These are phyloP conservation scores for Siderastrea siderea DNA, from an alignment of 92 coral and sea anemone species.

Conservation along the genomic window DNA sequence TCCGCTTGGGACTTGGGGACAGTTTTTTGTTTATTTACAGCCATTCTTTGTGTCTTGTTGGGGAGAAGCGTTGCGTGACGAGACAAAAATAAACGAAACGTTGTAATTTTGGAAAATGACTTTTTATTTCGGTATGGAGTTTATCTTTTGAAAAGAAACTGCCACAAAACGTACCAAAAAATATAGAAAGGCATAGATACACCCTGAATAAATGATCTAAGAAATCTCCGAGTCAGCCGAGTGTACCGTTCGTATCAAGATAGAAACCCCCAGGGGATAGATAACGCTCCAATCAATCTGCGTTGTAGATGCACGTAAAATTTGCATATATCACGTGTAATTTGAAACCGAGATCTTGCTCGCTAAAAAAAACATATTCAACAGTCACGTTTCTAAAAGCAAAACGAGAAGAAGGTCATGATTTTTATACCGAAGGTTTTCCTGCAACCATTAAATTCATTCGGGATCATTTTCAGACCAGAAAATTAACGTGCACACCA, in stretches of 20 bases:
- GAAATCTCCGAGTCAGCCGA: slow-evolving; percentile 3
- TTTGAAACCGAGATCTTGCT: too few relatives aligned
- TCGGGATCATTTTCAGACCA: too few relatives aligned
- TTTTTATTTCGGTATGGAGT: background rate
- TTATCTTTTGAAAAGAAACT: background rate
- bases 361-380: background rate
- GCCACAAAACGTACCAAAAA: background rate
- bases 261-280: background rate
- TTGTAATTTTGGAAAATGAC: too few relatives aligned
- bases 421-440: too few relatives aligned
- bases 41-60: too few relatives aligned
- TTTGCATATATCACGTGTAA: too few relatives aligned
- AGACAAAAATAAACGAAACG: too few relatives aligned
- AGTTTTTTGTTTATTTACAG: background rate
- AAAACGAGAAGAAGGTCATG: too few relatives aligned
- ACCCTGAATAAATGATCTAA: background rate
- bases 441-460: too few relatives aligned
- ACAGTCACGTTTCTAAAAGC: background rate
- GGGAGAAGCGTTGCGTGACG: too few relatives aligned
- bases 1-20: slow-evolving; percentile 4
- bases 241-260: background rate
- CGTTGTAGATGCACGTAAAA: too few relatives aligned
- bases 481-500: too few relatives aligned
- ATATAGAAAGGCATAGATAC: background rate
- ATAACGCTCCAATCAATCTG: background rate